Percentiles rank a stretch among this genome's conserved stretches.
These are phyloP conservation scores for Phortica okadai DNA, from an alignment of 2,888 invertebrate genomes.

Conservation along the genomic window DNA sequence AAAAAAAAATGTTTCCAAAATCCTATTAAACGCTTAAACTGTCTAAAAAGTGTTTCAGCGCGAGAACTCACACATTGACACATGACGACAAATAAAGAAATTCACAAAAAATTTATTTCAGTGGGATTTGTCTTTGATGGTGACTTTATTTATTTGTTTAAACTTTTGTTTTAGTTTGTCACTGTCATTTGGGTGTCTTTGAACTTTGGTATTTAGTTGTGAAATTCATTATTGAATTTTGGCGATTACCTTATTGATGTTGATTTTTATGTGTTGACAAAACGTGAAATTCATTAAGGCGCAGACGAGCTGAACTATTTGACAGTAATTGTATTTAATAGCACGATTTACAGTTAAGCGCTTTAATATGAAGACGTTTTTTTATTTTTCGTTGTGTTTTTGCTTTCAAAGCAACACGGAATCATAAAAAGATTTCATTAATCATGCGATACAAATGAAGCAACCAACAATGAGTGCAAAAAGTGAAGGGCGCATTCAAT, in stretches of 20 bases:
- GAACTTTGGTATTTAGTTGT: conserved; percentile 60
- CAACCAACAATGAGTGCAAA: conserved; percentile 44
- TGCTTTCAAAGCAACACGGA: conserved; percentile 40
- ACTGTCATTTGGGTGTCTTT: conserved; percentile 49
- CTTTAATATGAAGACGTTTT: conserved; percentile 37
- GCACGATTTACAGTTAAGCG: conserved; percentile 57
- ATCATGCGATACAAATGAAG: conserved; percentile 47
- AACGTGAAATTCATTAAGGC: conserved; percentile 16
- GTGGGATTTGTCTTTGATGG: neutral
- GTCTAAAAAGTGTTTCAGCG: conserved; percentile 25
- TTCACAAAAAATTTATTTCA: neutral
- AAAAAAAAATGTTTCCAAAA: conserved; percentile 21
- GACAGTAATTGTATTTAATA: conserved; percentile 67
- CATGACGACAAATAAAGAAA: conserved; percentile 57
- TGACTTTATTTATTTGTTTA: conserved; percentile 22
- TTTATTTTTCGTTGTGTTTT: neutral
- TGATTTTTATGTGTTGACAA: conserved; percentile 33
- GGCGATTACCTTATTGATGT: neutral
- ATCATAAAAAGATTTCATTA: conserved; percentile 54
- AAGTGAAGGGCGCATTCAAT: conserved; percentile 44
- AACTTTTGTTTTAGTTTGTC: conserved; percentile 39
- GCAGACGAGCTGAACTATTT: conserved; percentile 46
- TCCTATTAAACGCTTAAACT: conserved; percentile 63
- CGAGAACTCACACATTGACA: conserved; percentile 42
- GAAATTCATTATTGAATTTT: neutral